A percentile compares a stretch with the other conserved stretches of the same genome.
phyloP scores from a whole-genome alignment of 2,113 vertebrate species.

The Oenanthe oenanthe region DNA sequence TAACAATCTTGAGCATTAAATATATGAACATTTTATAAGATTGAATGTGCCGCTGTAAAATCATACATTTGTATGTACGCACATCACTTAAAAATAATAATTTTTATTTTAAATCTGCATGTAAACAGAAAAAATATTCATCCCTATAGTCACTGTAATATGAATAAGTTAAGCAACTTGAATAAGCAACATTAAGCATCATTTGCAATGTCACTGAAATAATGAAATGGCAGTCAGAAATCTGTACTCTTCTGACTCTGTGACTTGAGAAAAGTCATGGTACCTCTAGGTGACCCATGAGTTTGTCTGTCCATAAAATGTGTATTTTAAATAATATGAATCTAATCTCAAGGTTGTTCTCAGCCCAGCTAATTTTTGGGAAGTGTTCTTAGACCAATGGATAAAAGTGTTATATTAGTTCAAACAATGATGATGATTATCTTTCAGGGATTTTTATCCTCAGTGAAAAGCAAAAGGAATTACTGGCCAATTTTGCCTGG shows the following conservation, averaged over 20 bases:
- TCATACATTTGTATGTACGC: neutral
- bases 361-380: neutral
- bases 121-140: neutral
- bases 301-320: constrained; percentile 6
- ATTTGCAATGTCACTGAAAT: neutral
- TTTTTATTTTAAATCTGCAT: neutral
- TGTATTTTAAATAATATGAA: constrained; percentile 26
- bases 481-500: constrained; percentile 58
- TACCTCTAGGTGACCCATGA: neutral
- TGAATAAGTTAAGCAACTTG: neutral
- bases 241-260: neutral
- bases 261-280: neutral
- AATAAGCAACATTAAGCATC: neutral
- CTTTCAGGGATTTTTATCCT: constrained; percentile 55
- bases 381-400: constrained; percentile 25
- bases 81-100: neutral
- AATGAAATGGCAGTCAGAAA: neutral
- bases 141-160: neutral
- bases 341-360: constrained; percentile 7
- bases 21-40: neutral
- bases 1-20: neutral
- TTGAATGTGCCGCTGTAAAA: neutral
- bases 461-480: constrained; percentile 49
- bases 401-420: constrained; percentile 39
- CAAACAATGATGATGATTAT: constrained; percentile 55